Evolutionary conservation across 92 coral and sea anemone species (phyloP), one percentile per base, ranked within the genome.

Genomic region (Umimayanthus kanabou): DNA sequence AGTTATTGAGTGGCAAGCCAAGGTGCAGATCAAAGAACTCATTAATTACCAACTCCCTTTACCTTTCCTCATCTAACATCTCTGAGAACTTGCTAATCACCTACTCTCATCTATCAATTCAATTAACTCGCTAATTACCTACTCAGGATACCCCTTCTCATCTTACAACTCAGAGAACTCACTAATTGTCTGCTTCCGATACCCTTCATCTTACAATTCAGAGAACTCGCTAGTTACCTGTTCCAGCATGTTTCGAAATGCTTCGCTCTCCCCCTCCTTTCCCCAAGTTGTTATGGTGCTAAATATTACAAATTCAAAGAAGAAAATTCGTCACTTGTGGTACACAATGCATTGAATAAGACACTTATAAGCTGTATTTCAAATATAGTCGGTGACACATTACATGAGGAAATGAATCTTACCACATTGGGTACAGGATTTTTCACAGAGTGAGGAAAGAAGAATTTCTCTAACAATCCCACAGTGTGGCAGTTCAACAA

Each of bases 231-330:
- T 42, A 15, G 30, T 40, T 76, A 95, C 98, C 93, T 95, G 91
- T 28, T 87, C 91, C 33, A 95, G 89, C 93, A 95, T 93, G 82
- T 95, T 95, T 57, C 88, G 88, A 76, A 93, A 95, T 49, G 98
- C 98, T 37, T 91, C 93, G n/a, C 84, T 81, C 53, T 95, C 98
- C 30, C 92, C 91, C 20, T 95, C 94, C 87, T 84, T 95, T 33
- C 98, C 98, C 98, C 98, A 95, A 28, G 95, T 91, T 26, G 98
- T 95, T 39, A 95, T 93, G 15, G 98, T 95, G 82, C 98, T 95
- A 87, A 30, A 49, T 81, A 14, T 26, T 22, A 76, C 29, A 23
- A 76, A 37, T 25, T 20, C 26, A 15, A 80, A 39, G 2, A 43
- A 73, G 13, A 73, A 37, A 39, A 73, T 37, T 14, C 10, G 14